Evolutionary conservation across 2,113 vertebrate species (phyloP), one percentile per base, ranked within the genome.

Genomic region (Oncorhynchus mykiss): DNA sequence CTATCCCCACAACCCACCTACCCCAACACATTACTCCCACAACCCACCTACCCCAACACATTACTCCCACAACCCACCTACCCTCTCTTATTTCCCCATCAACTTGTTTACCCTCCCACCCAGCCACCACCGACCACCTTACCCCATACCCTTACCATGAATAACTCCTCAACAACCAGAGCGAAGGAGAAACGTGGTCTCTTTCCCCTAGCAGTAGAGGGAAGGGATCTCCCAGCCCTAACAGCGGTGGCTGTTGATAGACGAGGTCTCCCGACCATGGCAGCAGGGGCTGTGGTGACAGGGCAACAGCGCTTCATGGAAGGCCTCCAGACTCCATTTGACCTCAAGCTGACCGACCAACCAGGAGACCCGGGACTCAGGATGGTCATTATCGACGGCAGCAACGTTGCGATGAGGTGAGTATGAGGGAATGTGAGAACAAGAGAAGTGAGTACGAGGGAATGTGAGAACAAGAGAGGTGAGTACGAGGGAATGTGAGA

Each of bases 401-500:
- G 96, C 92, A 97, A 96, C 8, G 94, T 97, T 66, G 96, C 96
- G 72, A 96, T 96, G 95, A 96, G 93, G 96, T 97, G 83, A 93
- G 92, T 89, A 82, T 45, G 51, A 18, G 64, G 14, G 11, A 14
- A 16, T 20, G 4, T 13, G 2, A 48, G 9, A 22, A 71, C 24
- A 12, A 45, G 49, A 54, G 22, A 9, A 34, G n/a, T 66, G 2
- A 67, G n/a, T 13, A 49, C 0, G 29, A 29, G 29, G 29, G 29
- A 29, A 29, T 29, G 29, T 29, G 4, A 29, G 29, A 29, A 29
- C 29, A 29, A 29, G 29, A 29, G 29, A 29, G 0, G 29, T 29
- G 29, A 29, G 29, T 4, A 29, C 4, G 4, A 29, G 4, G 29
- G 29, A 29, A 29, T 29, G 3, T 29, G 4, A 29, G 29, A 29